Percentiles rank a stretch among this genome's conserved stretches.
Evolutionary conservation across 2,888 invertebrate species (phyloP).

Genomic region (Erpobdella octoculata): DNA sequence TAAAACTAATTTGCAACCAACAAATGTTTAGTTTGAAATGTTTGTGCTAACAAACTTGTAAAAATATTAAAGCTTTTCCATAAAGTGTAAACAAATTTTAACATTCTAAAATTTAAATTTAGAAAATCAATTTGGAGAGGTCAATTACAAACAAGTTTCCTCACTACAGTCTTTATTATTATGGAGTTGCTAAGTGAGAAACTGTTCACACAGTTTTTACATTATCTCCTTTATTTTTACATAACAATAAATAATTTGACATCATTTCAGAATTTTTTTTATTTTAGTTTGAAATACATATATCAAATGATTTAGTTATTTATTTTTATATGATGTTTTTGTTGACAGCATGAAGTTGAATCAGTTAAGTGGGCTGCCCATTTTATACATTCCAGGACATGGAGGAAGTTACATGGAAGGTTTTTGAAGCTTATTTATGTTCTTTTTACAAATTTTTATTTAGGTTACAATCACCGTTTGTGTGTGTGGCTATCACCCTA

Average conservation of each 20-base stretch:
- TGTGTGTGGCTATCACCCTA: too few relatives aligned
- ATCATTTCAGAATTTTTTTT: neutral
- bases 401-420: slow-evolving; percentile 85
- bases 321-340: neutral
- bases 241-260: neutral
- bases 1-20: too few relatives aligned
- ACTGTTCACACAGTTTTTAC: neutral
- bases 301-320: neutral
- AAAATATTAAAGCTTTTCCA: neutral
- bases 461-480: neutral
- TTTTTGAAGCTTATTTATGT: slow-evolving; percentile 31
- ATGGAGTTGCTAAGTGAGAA: slow-evolving; percentile 9
- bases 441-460: too few relatives aligned
- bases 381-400: slow-evolving; percentile 89
- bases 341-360: neutral
- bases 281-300: neutral
- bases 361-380: slow-evolving; percentile 66
- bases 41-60: too few relatives aligned
- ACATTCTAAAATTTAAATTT: neutral
- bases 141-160: slow-evolving; percentile 17
- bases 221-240: too few relatives aligned
- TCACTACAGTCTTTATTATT: slow-evolving; percentile 16
- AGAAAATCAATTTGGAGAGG: slow-evolving; percentile 20
- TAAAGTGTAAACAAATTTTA: neutral
- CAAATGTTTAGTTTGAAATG: too few relatives aligned